Evolutionary conservation across 1,140 invertebrate genomes (phyloP), one percentile per base, ranked within the genome.

Genomic region (Cydia fagiglandana): DNA sequence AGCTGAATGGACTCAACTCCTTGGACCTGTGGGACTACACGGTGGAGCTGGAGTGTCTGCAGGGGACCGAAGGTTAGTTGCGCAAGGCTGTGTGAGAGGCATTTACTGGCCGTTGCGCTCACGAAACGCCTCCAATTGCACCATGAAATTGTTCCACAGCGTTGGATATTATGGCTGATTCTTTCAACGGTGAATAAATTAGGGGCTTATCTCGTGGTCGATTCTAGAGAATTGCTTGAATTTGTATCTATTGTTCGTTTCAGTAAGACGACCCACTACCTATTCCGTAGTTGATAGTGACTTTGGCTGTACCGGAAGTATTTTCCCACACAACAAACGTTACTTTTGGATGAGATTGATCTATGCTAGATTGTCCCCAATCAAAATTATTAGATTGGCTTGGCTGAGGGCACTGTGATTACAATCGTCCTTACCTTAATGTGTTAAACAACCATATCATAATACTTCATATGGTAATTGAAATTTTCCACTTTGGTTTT

Each of bases 11-110:
- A 75, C 90, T 96, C 75, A 96, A 95, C 84, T 96, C 96, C 3
- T 88, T 97, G 86, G 96, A 97, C 83, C 95, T 94, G 83, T 97
- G 96, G 96, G 96, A 97, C 93, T 97, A 97, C 86, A 96, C 96
- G 20, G 95, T 97, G 77, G 96, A 97, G 86, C 87, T 97, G 84
- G 96, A 96, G 88, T 96, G 96, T 90, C 93, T 97, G 80, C 94
- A 95, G 86, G 94, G 95, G 80, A 94, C 95, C 76, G 94, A 96
- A 96, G 96, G 95, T 96, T 89, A 87, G 88, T 90, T 81, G 83
- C 80, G 84, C 86, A 89, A 91, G 84, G 83, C 80, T 83, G 81
- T 83, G 84, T 86, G 85, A 87, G 86, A 84, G 86, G 84, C 80
- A 70, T 20, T 64, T 64, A 64, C 74, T 77, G 75, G 84, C 80